A percentile compares a stretch with the other conserved stretches of the same genome.
These are phyloP conservation scores for Noctuana brunneofusca DNA, from an alignment of 2,888 invertebrate genomes.

Conservation along the genomic window DNA sequence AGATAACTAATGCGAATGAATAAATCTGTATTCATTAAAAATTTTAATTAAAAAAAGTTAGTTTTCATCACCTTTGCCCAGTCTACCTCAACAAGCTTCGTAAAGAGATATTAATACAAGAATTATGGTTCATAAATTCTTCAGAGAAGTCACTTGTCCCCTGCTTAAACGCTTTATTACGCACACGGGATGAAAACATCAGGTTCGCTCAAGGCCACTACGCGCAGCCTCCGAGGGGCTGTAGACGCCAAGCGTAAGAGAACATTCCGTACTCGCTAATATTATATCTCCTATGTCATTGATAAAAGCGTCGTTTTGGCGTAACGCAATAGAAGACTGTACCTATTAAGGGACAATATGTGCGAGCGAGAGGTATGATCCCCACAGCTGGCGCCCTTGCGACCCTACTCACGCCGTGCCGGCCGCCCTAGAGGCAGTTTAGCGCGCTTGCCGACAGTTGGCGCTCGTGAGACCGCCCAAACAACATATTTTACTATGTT, in stretches of 20 bases:
- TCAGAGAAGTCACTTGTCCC: slow-evolving; percentile 74
- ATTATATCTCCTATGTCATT: slow-evolving; percentile 73
- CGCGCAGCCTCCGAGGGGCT: slow-evolving; percentile 56
- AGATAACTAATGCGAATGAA: too few species aligned
- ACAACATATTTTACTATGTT: slow-evolving; percentile 65
- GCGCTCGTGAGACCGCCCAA: slow-evolving; percentile 74
- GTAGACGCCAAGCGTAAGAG: slow-evolving; percentile 43
- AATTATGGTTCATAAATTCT: slow-evolving; percentile 78
- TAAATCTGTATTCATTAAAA: too few species aligned
- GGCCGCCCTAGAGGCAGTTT: slow-evolving; percentile 64
- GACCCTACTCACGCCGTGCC: slow-evolving; percentile 56
- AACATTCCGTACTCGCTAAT: slow-evolving; percentile 46
- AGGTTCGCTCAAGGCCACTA: slow-evolving; percentile 76
- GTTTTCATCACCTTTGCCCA: too few species aligned
- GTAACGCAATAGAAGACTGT: slow-evolving; percentile 58
- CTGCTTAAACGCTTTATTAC: slow-evolving; percentile 80
- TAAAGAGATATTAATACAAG: slow-evolving; percentile 79
- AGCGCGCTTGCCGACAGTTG: slow-evolving; percentile 70
- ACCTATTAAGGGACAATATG: slow-evolving; percentile 63
- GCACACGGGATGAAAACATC: slow-evolving; percentile 80
- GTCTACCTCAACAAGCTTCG: too few species aligned
- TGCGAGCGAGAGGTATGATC: slow-evolving; percentile 61
- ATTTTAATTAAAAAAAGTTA: too few species aligned
- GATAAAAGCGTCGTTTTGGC: slow-evolving; percentile 78
- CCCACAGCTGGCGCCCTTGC: slow-evolving; percentile 48